Percentiles rank a stretch among this genome's conserved stretches.
These are phyloP conservation scores for Maniola hyperantus DNA, from an alignment of 2,888 invertebrate genomes.

Conservation along the genomic window DNA sequence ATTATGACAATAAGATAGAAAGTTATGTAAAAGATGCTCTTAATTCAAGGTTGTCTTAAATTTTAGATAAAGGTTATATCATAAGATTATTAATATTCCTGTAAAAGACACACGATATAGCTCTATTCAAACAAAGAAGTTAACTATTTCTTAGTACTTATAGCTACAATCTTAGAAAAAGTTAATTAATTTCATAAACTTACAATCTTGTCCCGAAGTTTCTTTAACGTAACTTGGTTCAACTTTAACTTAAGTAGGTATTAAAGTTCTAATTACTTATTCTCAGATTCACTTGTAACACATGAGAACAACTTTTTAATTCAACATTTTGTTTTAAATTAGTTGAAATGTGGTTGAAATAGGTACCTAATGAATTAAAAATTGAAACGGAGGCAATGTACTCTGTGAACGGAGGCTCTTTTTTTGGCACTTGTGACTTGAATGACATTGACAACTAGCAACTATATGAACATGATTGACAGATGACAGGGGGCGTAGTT, in stretches of 20 bases:
- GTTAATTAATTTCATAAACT: background rate
- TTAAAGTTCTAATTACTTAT: background rate
- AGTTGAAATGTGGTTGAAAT: too few relatives aligned
- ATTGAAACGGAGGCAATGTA: too few relatives aligned
- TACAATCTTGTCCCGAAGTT: background rate
- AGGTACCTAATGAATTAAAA: too few relatives aligned
- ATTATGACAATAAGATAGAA: too few relatives aligned
- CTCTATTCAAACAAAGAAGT: background rate
- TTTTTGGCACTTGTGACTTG: too few relatives aligned
- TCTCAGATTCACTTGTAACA: background rate
- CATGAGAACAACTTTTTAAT: background rate
- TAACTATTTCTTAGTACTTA: too few relatives aligned
- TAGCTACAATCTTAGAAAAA: background rate
- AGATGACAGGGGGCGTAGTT: too few relatives aligned
- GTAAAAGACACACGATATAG: background rate
- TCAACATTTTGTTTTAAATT: background rate
- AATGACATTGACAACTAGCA: too few relatives aligned
- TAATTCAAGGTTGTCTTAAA: constrained; percentile 12
- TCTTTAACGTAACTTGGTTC: background rate
- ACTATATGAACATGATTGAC: too few relatives aligned
- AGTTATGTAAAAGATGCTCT: constrained; percentile 22
- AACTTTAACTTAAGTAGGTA: background rate
- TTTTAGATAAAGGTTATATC: too few relatives aligned
- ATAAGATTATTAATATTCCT: background rate
- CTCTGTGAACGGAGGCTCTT: too few relatives aligned